Percentiles rank a stretch among this genome's conserved stretches.
phyloP scores from a whole-genome alignment of 2,113 vertebrate species.

The Panurus biarmicus region DNA sequence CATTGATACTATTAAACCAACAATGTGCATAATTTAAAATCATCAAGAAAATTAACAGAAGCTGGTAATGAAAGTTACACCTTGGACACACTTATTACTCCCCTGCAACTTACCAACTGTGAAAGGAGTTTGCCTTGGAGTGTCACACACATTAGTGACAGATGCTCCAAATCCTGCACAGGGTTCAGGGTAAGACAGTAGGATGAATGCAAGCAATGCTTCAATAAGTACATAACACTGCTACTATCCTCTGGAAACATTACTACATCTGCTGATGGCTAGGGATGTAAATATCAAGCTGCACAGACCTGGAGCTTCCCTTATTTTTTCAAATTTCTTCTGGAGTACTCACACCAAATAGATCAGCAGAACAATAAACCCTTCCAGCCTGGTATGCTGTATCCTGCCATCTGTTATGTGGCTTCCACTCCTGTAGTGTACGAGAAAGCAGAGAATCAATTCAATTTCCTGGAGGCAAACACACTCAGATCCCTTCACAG shows the following conservation, averaged over 20 bases:
- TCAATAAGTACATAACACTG: neutral
- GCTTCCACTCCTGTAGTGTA: neutral
- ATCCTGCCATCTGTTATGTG: neutral
- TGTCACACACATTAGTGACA: neutral
- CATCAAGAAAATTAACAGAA: neutral
- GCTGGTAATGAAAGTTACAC: neutral
- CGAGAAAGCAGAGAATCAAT: neutral
- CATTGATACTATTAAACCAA: neutral
- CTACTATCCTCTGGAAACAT: neutral
- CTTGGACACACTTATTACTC: neutral
- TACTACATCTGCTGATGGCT: neutral
- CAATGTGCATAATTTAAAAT: neutral
- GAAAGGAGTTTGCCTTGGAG: neutral
- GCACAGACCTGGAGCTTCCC: neutral
- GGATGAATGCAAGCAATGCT: neutral
- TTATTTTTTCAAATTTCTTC: neutral
- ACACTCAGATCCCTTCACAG: neutral
- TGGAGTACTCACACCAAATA: neutral
- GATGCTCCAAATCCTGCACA: neutral
- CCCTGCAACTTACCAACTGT: neutral
- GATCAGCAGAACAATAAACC: neutral
- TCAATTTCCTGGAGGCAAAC: neutral
- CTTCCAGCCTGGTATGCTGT: neutral
- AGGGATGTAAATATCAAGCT: neutral
- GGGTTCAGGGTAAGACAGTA: neutral